A percentile compares a stretch with the other conserved stretches of the same genome.
phyloP scores from a whole-genome alignment of 2,113 vertebrate genomes.

The human (Homo sapiens) region GRCh38 chr13:93450001-93450500 shows the following conservation, averaged over 20 bases:
- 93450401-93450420: slow-evolving; percentile 1
- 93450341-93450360: not conserved
- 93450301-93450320: not conserved
- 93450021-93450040: no score
- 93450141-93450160: slow-evolving; percentile 42
- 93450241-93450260: slow-evolving; percentile 58
- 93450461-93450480: not conserved
- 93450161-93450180: slow-evolving; percentile 56
- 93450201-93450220: slow-evolving; percentile 72
- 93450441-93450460: not conserved
- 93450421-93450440: not conserved
- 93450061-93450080: no score
- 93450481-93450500: not conserved
- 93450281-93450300: not conserved
- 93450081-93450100: not conserved
- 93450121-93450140: slow-evolving; percentile 69
- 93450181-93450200: slow-evolving; percentile 61
- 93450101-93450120: not conserved
- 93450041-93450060: no score
- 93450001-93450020: no score
- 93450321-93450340: not conserved
- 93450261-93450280: slow-evolving; percentile 40
- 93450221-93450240: slow-evolving; percentile 58
- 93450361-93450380: not conserved
- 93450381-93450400: not conserved